Evolutionary conservation across 2,113 vertebrate species (phyloP), one percentile per base, ranked within the genome.

Genomic region (Gobio gobio): DNA sequence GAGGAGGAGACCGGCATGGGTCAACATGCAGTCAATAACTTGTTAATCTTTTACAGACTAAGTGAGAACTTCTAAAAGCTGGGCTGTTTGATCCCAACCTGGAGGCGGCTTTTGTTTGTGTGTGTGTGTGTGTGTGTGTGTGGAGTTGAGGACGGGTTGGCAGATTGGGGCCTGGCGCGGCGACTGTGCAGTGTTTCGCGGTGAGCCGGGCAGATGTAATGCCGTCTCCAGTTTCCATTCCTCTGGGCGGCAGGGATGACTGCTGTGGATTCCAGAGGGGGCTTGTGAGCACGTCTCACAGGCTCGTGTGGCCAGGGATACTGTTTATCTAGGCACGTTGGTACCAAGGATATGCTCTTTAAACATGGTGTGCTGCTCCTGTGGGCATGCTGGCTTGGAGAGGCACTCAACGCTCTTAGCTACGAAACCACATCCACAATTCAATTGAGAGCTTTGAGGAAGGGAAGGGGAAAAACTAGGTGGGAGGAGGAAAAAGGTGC

Each of bases 361-460:
- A 74, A 83, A 73, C 51, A 87, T 78, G 80, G 79, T 83, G 85
- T 33, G 81, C 76, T 83, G 29, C 33, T 82, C 70, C 83, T 81
- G 78, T 56, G 83, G 64, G 75, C 63, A 83, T 58, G 79, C 54
- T 75, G 83, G 82, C 72, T 79, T 75, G 51, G 68, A 77, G 56
- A 20, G 20, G 51, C 51, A 72, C 87, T 90, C 80, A 63, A 49
- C 56, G 61, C 72, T 84, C 77, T 82, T 33, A 70, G 77, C 94
- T 94, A 88, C 85, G 85, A 88, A 94, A 94, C 91, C 91, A 92
- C 91, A 87, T 84, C 83, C 87, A 88, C 86, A 64, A 93, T 94
- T 94, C 90, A 93, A 92, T 91, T 29, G 81, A 83, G 86, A 26
- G 49, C 4, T 88, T 86, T 61, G 24, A 85, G 56, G 33, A 51